These are phyloP conservation scores for western clawed frog (Xenopus tropicalis) DNA, from an alignment of 2,113 vertebrate genomes.

Conservation along the genomic window UCB_Xtro_10.0 CM004446.2:30636501-30637000, in stretches of 20 bases:
- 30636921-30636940: neutral
- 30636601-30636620: neutral
- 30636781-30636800: too few relatives aligned
- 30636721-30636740: too few relatives aligned
- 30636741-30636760: neutral
- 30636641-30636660: neutral
- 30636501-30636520: neutral
- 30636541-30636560: fast-evolving
- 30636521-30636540: neutral
- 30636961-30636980: neutral
- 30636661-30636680: neutral
- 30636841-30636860: neutral
- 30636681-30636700: too few relatives aligned
- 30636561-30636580: neutral
- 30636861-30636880: neutral
- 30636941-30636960: neutral
- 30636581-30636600: neutral
- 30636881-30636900: neutral
- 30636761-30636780: too few relatives aligned
- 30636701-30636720: too few relatives aligned
- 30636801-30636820: neutral
- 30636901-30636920: neutral
- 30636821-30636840: neutral
- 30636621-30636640: neutral
- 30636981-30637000: neutral